Evolutionary conservation across 2,113 vertebrate genomes (phyloP).

Genomic region (Onychostoma macrolepis): DNA sequence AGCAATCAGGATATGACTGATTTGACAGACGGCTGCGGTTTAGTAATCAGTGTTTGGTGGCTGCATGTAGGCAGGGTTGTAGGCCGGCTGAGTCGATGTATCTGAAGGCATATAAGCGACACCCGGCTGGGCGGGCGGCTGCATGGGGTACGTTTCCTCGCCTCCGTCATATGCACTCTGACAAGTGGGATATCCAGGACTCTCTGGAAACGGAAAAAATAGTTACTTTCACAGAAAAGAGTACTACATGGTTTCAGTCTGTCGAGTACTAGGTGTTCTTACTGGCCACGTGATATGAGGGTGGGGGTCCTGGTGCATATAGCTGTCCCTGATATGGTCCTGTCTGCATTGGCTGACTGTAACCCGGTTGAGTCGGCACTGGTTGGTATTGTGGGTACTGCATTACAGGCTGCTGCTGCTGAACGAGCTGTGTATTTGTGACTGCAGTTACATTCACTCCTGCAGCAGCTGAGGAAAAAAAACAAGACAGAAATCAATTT

Average conservation of each 20-base stretch:
- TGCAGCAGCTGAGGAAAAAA: background rate
- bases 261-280: background rate
- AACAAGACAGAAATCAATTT: background rate
- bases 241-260: no score
- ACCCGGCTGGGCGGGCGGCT: background rate
- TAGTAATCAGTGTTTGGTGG: background rate
- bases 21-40: background rate
- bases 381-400: constrained; percentile 3
- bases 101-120: background rate
- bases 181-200: background rate
- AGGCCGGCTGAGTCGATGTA: background rate
- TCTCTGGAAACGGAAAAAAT: background rate
- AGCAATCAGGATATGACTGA: no score
- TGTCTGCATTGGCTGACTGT: background rate
- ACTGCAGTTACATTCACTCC: background rate
- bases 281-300: background rate
- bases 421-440: background rate
- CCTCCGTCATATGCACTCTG: background rate
- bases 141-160: background rate
- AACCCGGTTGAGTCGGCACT: background rate
- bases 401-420: background rate
- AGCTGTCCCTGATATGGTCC: constrained; percentile 47
- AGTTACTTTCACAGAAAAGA: no score
- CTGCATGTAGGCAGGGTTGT: background rate
- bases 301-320: constrained; percentile 76